Evolutionary conservation across 1,140 invertebrate species (phyloP).

Genomic region (Mylabris phalerata): DNA sequence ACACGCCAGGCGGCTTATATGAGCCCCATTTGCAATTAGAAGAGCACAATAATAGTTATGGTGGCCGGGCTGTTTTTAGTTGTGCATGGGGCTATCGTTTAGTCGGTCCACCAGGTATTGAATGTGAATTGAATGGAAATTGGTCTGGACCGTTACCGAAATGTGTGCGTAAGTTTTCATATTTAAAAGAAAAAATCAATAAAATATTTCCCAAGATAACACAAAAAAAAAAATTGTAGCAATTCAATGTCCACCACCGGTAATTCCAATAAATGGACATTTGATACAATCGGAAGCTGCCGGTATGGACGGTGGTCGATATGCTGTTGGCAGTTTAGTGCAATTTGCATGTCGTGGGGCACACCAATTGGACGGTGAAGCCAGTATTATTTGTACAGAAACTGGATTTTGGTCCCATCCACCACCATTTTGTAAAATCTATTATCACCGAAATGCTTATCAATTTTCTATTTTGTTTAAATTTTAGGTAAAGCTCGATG

Average conservation of each 20-base stretch:
- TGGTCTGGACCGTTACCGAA: constrained; percentile 71
- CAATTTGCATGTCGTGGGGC: constrained; percentile 68
- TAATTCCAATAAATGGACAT: constrained; percentile 63
- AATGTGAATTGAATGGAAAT: constrained; percentile 65
- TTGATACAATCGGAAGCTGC: constrained; percentile 50
- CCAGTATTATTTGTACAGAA: constrained; percentile 76
- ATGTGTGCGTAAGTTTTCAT: constrained; percentile 56
- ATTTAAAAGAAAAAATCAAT: background rate
- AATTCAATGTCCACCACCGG: constrained; percentile 68
- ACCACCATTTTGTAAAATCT: constrained; percentile 65
- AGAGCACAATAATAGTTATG: constrained; percentile 57
- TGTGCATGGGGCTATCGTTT: constrained; percentile 77
- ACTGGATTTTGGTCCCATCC: constrained; percentile 81
- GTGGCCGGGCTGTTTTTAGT: constrained; percentile 66
- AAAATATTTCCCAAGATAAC: no score
- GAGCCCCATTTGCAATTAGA: constrained; percentile 51
- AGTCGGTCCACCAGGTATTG: constrained; percentile 62
- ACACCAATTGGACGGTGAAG: constrained; percentile 68
- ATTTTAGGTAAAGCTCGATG: constrained; percentile 63
- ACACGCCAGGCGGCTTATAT: constrained; percentile 45
- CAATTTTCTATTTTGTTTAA: background rate
- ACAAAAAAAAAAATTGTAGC: constrained; percentile 46
- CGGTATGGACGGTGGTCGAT: constrained; percentile 47
- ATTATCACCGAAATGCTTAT: constrained; percentile 5
- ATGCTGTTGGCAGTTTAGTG: constrained; percentile 69